These are phyloP conservation scores for Rhabdomys dilectus DNA, from an alignment of 2,113 vertebrate genomes.

Conservation along the genomic window DNA sequence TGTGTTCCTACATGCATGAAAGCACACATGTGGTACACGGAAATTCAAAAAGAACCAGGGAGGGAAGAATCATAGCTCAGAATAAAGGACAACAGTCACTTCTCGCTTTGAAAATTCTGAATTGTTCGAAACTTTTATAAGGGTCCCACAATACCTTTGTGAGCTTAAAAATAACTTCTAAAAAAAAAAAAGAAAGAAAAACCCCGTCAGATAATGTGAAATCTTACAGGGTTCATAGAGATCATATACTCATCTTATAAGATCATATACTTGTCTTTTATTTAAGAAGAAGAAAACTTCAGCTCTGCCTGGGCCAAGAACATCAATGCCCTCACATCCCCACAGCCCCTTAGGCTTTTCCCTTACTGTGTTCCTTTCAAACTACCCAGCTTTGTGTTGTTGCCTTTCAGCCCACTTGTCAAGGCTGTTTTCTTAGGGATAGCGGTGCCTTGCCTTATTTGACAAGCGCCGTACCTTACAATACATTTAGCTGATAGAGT, in stretches of 20 bases:
- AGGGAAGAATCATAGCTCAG: background rate
- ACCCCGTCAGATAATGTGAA: background rate
- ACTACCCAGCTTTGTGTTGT: background rate
- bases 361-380: background rate
- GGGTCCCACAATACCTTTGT: background rate
- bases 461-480: background rate
- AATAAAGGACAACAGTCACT: background rate
- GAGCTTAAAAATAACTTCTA: constrained; percentile 28
- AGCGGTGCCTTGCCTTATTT: constrained; percentile 10
- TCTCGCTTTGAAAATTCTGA: background rate
- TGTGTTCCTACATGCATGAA: background rate
- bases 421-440: background rate
- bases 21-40: background rate
- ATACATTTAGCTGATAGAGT: constrained; percentile 19
- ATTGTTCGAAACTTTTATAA: background rate
- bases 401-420: constrained; percentile 44
- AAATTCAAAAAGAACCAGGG: background rate
- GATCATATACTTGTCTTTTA: background rate
- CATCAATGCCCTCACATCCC: background rate
- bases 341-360: background rate
- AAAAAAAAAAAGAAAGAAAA: background rate
- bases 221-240: background rate
- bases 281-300: background rate
- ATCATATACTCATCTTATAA: background rate
- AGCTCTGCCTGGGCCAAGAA: background rate